phyloP scores from a whole-genome alignment of 2,113 vertebrate species.

The Pithys albifrons region DNA sequence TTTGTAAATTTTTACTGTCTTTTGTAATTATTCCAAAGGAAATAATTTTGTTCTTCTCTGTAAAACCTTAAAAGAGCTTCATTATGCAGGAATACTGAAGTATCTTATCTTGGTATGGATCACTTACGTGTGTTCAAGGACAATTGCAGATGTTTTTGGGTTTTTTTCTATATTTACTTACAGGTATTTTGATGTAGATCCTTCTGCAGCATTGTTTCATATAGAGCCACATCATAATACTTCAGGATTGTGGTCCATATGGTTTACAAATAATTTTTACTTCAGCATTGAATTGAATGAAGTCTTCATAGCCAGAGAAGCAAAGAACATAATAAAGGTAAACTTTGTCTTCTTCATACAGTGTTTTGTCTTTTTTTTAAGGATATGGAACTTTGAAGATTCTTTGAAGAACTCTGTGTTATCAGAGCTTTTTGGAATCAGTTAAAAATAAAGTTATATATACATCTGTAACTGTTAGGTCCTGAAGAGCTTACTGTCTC shows the following conservation, averaged over 20 bases:
- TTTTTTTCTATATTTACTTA: not conserved
- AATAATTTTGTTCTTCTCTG: not conserved
- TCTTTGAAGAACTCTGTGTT: not conserved
- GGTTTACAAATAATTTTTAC: conserved; percentile 85
- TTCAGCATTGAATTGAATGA: conserved; percentile 78
- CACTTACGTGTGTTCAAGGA: not conserved
- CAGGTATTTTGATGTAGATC: conserved; percentile 78
- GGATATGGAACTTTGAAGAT: not conserved
- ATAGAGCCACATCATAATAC: conserved; percentile 77
- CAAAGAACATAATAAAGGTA: conserved; percentile 84
- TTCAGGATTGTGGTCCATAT: conserved; percentile 84
- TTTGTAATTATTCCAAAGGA: not conserved
- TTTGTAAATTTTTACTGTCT: not conserved
- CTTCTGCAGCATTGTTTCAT: conserved; percentile 79
- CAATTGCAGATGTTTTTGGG: not conserved
- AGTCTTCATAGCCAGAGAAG: conserved; percentile 80
- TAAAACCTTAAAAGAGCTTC: not conserved
- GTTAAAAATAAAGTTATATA: not conserved
- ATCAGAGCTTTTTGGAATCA: not conserved
- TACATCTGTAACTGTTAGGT: not conserved
- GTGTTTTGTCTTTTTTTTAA: not conserved
- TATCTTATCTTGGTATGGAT: not conserved
- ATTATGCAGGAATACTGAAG: not conserved
- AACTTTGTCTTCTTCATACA: not conserved
- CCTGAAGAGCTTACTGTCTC: not conserved